Evolutionary conservation across 2,797 vertebrate species (phyloP), one percentile per base, ranked within the genome.

Genomic region (Catostomus latipinnis): DNA sequence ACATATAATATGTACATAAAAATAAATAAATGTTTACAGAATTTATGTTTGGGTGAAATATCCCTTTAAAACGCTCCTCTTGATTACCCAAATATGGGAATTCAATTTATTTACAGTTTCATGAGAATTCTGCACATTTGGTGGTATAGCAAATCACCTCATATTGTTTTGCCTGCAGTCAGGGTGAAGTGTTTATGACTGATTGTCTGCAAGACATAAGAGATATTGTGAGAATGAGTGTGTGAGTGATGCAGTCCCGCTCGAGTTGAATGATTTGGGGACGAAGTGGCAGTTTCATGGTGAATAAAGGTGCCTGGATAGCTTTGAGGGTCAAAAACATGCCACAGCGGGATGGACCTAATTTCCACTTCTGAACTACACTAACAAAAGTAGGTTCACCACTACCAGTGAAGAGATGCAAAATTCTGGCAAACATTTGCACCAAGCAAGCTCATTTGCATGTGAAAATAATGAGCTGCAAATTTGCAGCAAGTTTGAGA

Each of bases 261-360:
- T 63, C 34, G 61, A 57, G 74, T 52, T 56, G 63, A 74, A 82
- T 78, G 69, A 61, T 61, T 81, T 18, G 14, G 48, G 63, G 56
- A 45, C 43, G n/a, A 82, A 63, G 66, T 78, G 76, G 34, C 75
- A 74, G 71, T 61, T 78, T 82, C 72, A 68, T 74, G 68, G 60
- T 46, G 60, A 56, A 50, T 48, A 49, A 65, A 65, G 69, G 34
- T 65, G 8, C 52, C 60, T 49, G 69, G 43, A 65, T 60, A 71
- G 69, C 76, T 72, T 54, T 56, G 43, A 65, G 69, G 60, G 50
- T 53, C 71, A 69, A 73, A 82, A 69, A 52, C 57, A 63, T 18
- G 45, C 58, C 53, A 50, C 74, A 49, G 43, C 45, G 12, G 53
- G 18, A 60, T 61, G n/a, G 48, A 78, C 54, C 61, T 63, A 49